Percentiles rank a stretch among this genome's conserved stretches.
Conservation (phyloP, 2,113 vertebrate species). For the Brachyhypopomus gauderio region DNA sequence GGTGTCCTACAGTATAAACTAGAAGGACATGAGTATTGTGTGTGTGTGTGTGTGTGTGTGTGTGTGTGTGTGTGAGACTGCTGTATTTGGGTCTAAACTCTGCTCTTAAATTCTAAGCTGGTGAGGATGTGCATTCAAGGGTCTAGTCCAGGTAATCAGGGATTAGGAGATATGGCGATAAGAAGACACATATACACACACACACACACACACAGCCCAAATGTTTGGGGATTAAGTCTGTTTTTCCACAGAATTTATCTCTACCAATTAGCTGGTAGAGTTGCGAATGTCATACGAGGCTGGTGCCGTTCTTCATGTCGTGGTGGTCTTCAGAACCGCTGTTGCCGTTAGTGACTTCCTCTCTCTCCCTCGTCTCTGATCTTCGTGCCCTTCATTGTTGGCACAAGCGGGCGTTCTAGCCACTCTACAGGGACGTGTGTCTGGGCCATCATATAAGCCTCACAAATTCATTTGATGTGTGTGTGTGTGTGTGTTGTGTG, state of each 20-base stretch:
- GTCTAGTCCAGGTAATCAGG: conserved; percentile 30
- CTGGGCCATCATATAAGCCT: conserved; percentile 6
- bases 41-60: neutral
- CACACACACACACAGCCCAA: conserved; percentile 44
- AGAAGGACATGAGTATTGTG: too few species aligned
- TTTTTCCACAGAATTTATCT: conserved; percentile 43
- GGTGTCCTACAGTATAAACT: too few species aligned
- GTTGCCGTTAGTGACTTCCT: neutral
- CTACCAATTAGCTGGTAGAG: conserved; percentile 35
- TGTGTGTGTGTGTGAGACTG: neutral
- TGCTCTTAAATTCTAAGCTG: conserved; percentile 3
- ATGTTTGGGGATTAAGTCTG: conserved; percentile 37
- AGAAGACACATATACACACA: conserved; percentile 7
- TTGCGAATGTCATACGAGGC: neutral
- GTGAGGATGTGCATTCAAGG: conserved; percentile 13
- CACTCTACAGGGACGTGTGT: conserved; percentile 12
- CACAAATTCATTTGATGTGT: too few species aligned
- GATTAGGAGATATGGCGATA: conserved; percentile 26
- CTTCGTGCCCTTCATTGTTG: conserved; percentile 51
- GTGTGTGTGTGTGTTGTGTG: conserved; percentile 4
- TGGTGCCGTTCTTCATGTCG: neutral
- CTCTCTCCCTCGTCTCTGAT: conserved; percentile 28
- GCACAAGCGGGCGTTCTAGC: conserved; percentile 42
- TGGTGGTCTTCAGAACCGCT: neutral
- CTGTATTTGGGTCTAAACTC: neutral